These are phyloP conservation scores for Naja naja DNA, from an alignment of 2,113 vertebrate genomes.

Conservation along the genomic window DNA sequence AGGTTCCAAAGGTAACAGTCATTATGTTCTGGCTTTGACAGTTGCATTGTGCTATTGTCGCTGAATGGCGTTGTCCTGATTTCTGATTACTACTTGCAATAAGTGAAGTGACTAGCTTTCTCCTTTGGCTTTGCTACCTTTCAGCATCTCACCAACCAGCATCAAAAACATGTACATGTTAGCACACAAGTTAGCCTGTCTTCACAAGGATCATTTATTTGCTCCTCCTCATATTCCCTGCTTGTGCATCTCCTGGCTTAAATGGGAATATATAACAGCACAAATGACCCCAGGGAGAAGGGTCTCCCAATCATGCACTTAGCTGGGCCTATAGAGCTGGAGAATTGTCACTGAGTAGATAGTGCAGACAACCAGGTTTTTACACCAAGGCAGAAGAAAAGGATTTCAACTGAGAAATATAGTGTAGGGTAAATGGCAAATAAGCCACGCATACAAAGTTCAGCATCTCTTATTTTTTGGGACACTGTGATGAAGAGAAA, in stretches of 20 bases:
- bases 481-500: background rate
- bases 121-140: background rate
- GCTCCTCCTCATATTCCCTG: background rate
- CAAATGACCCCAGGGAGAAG: background rate
- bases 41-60: background rate
- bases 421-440: background rate
- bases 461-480: background rate
- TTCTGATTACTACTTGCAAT: background rate
- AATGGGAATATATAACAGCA: background rate
- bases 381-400: background rate
- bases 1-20: background rate
- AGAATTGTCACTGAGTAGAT: background rate
- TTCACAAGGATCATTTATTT: background rate
- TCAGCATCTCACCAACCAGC: background rate
- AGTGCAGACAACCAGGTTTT: background rate
- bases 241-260: background rate
- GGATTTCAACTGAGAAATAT: background rate
- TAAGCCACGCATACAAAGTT: background rate
- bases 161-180: background rate
- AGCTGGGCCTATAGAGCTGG: background rate
- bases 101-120: background rate
- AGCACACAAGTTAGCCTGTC: background rate
- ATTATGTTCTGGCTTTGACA: background rate
- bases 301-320: background rate
- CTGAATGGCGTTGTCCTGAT: background rate